These are phyloP conservation scores for Girardia tigrina DNA, from an alignment of 2,888 invertebrate species.

Conservation along the genomic window DNA sequence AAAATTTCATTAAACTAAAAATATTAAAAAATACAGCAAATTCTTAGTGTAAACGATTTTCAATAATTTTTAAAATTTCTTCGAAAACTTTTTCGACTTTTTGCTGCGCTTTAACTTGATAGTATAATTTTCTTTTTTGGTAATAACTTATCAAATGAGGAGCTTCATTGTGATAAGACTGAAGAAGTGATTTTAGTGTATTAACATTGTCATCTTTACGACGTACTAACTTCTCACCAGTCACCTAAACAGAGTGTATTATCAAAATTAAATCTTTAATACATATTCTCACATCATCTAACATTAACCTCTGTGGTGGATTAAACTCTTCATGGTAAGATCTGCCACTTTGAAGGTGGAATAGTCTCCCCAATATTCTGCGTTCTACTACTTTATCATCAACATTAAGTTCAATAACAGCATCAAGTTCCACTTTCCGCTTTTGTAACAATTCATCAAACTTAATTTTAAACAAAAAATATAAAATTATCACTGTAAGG, in stretches of 20 bases:
- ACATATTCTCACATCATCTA: slow-evolving; percentile 63
- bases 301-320: slow-evolving; percentile 78
- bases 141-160: slow-evolving; percentile 81
- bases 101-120: slow-evolving; percentile 63
- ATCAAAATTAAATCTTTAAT: neutral
- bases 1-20: no score
- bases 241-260: slow-evolving; percentile 53
- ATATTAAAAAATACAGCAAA: no score
- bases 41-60: no score
- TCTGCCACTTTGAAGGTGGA: slow-evolving; percentile 75
- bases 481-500: no score
- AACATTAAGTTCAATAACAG: slow-evolving; percentile 83
- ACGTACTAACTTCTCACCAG: slow-evolving; percentile 74
- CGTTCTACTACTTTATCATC: slow-evolving; percentile 73
- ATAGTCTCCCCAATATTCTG: slow-evolving; percentile 76
- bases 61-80: neutral
- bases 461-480: slow-evolving; percentile 52
- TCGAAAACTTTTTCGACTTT: neutral
- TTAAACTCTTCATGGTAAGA: slow-evolving; percentile 91
- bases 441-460: slow-evolving; percentile 70
- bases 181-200: slow-evolving; percentile 72
- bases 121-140: slow-evolving; percentile 60
- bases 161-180: slow-evolving; percentile 75
- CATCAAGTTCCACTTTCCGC: slow-evolving; percentile 67
- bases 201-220: slow-evolving; percentile 85